phyloP scores from a whole-genome alignment of 2,797 vertebrate genomes.

The Orientallactaga sibirica region DNA sequence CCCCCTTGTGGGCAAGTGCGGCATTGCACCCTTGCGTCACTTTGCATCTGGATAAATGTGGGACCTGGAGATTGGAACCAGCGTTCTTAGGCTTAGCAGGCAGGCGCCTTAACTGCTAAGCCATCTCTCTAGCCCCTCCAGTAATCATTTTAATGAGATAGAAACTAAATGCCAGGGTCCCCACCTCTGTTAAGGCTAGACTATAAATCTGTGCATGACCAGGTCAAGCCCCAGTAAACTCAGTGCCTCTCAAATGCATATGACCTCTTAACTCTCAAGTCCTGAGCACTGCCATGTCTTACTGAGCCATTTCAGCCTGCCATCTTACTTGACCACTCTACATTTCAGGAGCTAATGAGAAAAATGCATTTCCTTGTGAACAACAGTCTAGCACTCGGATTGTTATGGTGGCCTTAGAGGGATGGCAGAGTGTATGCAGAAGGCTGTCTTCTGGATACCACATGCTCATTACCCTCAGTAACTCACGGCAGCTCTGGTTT shows the following conservation, averaged over 20 bases:
- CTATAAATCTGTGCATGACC: not conserved
- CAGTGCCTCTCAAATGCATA: not conserved
- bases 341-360: slow-evolving; percentile 5
- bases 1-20: too few relatives aligned
- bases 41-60: too few relatives aligned
- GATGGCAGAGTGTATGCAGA: not conserved
- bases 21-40: too few relatives aligned
- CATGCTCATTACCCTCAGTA: too few relatives aligned
- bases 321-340: not conserved
- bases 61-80: too few relatives aligned
- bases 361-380: slow-evolving; percentile 40
- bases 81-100: too few relatives aligned
- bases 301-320: not conserved
- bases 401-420: slow-evolving; percentile 8
- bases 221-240: not conserved
- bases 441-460: too few relatives aligned
- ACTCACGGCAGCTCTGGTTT: too few relatives aligned
- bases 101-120: too few relatives aligned
- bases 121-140: too few relatives aligned
- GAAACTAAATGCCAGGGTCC: not conserved
- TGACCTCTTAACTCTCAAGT: not conserved
- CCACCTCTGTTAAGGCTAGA: not conserved
- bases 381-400: not conserved
- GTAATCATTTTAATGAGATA: not conserved
- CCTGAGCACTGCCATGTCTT: not conserved